Percentiles rank a stretch among this genome's conserved stretches.
These are phyloP conservation scores for Selenia dentaria DNA, from an alignment of 2,888 invertebrate species.

Conservation along the genomic window DNA sequence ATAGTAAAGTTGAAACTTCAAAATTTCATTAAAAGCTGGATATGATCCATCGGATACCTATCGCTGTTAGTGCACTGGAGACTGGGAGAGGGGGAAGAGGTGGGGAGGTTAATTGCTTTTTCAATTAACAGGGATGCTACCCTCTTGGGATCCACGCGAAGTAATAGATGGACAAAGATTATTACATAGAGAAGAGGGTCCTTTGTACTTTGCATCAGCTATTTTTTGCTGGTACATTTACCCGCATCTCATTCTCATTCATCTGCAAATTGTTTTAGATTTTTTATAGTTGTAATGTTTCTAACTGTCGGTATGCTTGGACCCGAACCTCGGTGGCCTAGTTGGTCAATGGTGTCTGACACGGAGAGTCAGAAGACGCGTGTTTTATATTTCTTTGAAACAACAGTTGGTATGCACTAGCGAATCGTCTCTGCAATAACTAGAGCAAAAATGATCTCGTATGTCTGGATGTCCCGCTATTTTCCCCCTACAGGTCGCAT, in stretches of 20 bases:
- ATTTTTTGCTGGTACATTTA: neutral
- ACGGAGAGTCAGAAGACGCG: no score
- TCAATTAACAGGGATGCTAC: slow-evolving; percentile 64
- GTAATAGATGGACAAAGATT: slow-evolving; percentile 59
- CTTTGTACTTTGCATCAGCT: neutral
- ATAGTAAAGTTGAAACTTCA: slow-evolving; percentile 11
- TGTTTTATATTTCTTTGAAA: no score
- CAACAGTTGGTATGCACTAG: no score
- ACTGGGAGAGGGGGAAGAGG: slow-evolving; percentile 32
- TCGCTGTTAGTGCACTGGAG: slow-evolving; percentile 27
- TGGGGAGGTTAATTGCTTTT: slow-evolving; percentile 70
- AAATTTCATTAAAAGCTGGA: slow-evolving; percentile 31
- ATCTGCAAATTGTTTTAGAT: no score
- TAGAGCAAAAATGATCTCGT: no score
- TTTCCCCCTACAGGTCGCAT: no score
- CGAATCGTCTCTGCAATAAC: no score
- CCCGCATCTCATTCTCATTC: neutral
- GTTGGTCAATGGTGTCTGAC: no score
- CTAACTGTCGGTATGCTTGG: no score
- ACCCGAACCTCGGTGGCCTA: no score
- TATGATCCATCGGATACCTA: slow-evolving; percentile 41
- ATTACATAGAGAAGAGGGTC: slow-evolving; percentile 24
- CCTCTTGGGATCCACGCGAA: slow-evolving; percentile 47
- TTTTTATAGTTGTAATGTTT: no score
- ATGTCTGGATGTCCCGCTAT: no score